phyloP scores from a whole-genome alignment of 1,140 invertebrate genomes.

The Drosophila tristis region DNA sequence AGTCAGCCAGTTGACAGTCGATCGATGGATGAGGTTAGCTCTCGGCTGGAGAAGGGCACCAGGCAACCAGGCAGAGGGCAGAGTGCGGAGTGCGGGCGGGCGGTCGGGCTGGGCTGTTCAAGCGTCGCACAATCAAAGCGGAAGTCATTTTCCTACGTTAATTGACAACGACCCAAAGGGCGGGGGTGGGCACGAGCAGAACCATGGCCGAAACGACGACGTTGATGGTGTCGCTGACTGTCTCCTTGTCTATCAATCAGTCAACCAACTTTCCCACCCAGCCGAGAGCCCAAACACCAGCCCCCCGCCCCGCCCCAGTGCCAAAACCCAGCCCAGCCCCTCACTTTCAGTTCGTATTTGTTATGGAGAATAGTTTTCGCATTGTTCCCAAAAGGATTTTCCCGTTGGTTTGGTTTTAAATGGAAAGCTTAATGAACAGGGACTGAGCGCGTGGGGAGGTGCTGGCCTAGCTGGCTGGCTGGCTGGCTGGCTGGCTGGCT shows the following conservation, averaged over 20 bases:
- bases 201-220: conserved; percentile 29
- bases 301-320: too few species aligned
- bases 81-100: neutral
- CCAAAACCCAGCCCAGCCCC: conserved; percentile 8
- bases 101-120: neutral
- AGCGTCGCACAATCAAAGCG: conserved; percentile 72
- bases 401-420: conserved; percentile 59
- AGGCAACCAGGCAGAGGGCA: neutral
- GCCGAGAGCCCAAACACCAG: neutral
- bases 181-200: neutral
- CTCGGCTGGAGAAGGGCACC: conserved; percentile 2
- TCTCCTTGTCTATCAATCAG: conserved; percentile 77
- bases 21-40: conserved; percentile 67
- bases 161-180: conserved; percentile 67
- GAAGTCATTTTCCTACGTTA: conserved; percentile 83
- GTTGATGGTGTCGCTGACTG: conserved; percentile 72
- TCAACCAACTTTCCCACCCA: conserved; percentile 44
- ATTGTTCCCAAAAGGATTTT: conserved; percentile 50
- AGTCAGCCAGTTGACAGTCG: conserved; percentile 73
- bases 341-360: conserved; percentile 46
- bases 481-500: too few species aligned
- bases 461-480: too few species aligned
- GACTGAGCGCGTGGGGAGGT: neutral
- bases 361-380: conserved; percentile 77
- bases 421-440: conserved; percentile 75